Percentiles rank a stretch among this genome's conserved stretches.
Evolutionary conservation across 2,888 invertebrate species (phyloP).

Genomic region (Ophioninae sp.): DNA sequence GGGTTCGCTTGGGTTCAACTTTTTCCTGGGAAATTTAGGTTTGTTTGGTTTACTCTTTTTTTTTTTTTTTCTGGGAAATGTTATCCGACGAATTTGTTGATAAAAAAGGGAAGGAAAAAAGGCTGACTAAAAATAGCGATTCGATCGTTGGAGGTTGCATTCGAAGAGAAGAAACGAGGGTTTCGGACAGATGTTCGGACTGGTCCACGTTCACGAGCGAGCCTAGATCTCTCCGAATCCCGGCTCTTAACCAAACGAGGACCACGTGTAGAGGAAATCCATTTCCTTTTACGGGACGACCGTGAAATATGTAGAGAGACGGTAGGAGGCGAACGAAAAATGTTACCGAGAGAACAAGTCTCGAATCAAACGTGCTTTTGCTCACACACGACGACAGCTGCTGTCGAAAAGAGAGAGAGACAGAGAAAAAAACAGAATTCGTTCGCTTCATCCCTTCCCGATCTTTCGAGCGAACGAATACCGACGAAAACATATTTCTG

Average conservation of each 20-base stretch:
- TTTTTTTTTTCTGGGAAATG: neutral
- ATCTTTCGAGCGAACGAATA: slow-evolving; percentile 10
- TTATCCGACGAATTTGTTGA: neutral
- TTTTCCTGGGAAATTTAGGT: too few relatives aligned
- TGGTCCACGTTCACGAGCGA: slow-evolving; percentile 40
- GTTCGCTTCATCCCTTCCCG: slow-evolving; percentile 10
- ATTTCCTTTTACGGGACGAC: slow-evolving; percentile 76
- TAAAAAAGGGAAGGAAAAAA: neutral
- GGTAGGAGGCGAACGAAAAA: slow-evolving; percentile 63
- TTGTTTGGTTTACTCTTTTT: neutral
- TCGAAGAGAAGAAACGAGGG: slow-evolving; percentile 44
- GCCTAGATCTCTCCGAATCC: slow-evolving; percentile 53
- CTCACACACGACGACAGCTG: slow-evolving; percentile 56
- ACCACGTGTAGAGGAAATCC: slow-evolving; percentile 80
- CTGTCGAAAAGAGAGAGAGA: slow-evolving; percentile 23
- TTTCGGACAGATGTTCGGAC: slow-evolving; percentile 67
- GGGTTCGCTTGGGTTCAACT: neutral
- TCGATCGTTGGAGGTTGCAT: slow-evolving; percentile 34
- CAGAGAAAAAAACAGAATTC: slow-evolving; percentile 5
- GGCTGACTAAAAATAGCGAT: slow-evolving; percentile 26
- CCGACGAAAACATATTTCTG: slow-evolving; percentile 11
- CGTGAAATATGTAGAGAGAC: slow-evolving; percentile 55
- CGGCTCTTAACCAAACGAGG: slow-evolving; percentile 70
- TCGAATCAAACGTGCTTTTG: slow-evolving; percentile 55
- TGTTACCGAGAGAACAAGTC: slow-evolving; percentile 64